phyloP scores from a whole-genome alignment of 2,888 invertebrate species.

The Epirrhoe alternata region DNA sequence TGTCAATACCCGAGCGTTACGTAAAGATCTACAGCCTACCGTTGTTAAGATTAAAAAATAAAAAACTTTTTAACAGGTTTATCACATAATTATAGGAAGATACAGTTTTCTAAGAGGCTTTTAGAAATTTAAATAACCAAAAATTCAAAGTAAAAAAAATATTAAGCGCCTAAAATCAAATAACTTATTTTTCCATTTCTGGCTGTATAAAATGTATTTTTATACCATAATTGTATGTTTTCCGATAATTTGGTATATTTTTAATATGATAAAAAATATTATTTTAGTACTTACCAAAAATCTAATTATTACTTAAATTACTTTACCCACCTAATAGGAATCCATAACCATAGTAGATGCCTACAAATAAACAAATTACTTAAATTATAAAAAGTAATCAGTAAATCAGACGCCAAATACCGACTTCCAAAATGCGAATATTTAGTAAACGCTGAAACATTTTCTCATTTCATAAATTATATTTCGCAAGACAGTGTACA shows the following conservation, averaged over 20 bases:
- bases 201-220: no score
- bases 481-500: constrained; percentile 79
- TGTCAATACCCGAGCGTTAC: constrained; percentile 62
- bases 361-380: background rate
- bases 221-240: no score
- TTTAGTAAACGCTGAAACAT: constrained; percentile 62
- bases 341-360: background rate
- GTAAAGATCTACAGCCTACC: constrained; percentile 39
- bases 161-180: no score
- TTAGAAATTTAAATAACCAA: no score
- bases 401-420: constrained; percentile 46
- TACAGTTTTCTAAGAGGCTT: no score
- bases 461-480: constrained; percentile 78
- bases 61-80: background rate
- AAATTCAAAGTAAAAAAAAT: no score
- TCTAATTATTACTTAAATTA: no score
- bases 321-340: background rate
- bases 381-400: background rate
- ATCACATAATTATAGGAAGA: no score
- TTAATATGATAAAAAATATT: no score
- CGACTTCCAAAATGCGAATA: constrained; percentile 56
- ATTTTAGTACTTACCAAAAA: no score
- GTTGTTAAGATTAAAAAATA: background rate
- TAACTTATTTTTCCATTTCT: no score
- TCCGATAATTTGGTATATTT: no score